These are phyloP conservation scores for Xiphophorus maculatus DNA, from an alignment of 2,113 vertebrate genomes.

Conservation along the genomic window DNA sequence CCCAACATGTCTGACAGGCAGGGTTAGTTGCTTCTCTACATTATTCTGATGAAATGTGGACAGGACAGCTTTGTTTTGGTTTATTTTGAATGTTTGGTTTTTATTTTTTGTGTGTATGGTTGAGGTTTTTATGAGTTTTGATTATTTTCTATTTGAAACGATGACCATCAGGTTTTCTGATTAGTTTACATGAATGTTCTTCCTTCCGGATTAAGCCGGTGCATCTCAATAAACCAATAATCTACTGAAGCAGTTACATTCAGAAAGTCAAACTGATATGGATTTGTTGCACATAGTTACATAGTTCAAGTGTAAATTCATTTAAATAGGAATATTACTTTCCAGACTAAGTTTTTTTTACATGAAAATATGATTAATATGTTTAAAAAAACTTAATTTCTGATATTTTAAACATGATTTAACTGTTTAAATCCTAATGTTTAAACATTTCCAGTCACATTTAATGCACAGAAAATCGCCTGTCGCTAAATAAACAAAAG, in stretches of 20 bases:
- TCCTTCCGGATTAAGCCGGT: not conserved
- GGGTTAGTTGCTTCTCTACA: not conserved
- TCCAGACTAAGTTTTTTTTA: no score
- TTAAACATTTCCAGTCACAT: no score
- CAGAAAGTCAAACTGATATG: not conserved
- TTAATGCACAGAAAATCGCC: no score
- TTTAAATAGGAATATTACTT: not conserved
- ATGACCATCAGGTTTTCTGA: slow-evolving; percentile 22
- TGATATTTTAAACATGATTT: no score
- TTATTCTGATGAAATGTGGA: not conserved
- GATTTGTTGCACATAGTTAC: not conserved
- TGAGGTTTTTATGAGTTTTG: not conserved
- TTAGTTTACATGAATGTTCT: slow-evolving; percentile 13
- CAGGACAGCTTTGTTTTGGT: slow-evolving; percentile 9
- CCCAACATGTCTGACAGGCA: not conserved
- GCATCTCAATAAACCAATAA: not conserved
- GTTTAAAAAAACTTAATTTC: no score
- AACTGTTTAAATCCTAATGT: no score
- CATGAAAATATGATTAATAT: accelerated
- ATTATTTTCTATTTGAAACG: slow-evolving; percentile 34
- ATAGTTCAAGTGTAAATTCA: not conserved
- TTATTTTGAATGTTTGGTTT: slow-evolving; percentile 51
- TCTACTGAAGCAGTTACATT: not conserved
- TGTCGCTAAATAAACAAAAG: no score
- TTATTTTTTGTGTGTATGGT: slow-evolving; percentile 1